These are phyloP conservation scores for Yponomeuta cagnagella DNA, from an alignment of 2,888 invertebrate genomes.

Conservation along the genomic window DNA sequence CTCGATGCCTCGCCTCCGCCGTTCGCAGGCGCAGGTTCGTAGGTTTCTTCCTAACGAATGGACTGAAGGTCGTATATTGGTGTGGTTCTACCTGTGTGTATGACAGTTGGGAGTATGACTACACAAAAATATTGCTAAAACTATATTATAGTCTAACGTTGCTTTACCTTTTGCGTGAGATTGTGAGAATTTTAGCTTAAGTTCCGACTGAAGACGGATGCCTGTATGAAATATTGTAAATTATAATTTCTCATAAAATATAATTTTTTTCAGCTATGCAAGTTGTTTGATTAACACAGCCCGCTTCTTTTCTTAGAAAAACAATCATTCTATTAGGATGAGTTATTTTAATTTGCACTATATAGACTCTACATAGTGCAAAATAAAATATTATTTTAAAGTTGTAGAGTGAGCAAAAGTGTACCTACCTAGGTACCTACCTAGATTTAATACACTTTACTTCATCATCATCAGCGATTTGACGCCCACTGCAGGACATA, in stretches of 20 bases:
- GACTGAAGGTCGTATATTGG: slow-evolving; percentile 51
- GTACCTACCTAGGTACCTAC: too few relatives aligned
- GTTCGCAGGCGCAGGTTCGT: slow-evolving; percentile 35
- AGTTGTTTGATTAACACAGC: slow-evolving; percentile 41
- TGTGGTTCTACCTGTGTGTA: slow-evolving; percentile 50
- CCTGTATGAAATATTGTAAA: slow-evolving; percentile 77
- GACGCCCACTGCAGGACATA: too few relatives aligned
- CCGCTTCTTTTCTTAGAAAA: slow-evolving; percentile 30
- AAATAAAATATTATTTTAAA: too few relatives aligned
- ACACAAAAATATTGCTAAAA: slow-evolving; percentile 70
- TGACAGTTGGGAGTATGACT: slow-evolving; percentile 63
- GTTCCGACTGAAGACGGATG: slow-evolving; percentile 77
- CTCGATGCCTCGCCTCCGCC: slow-evolving; percentile 31
- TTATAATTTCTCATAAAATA: slow-evolving; percentile 78
- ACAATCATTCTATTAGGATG: too few relatives aligned
- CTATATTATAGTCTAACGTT: slow-evolving; percentile 77
- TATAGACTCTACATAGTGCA: too few relatives aligned
- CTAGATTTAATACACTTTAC: too few relatives aligned
- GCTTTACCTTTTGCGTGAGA: slow-evolving; percentile 77
- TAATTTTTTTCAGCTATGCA: slow-evolving; percentile 75
- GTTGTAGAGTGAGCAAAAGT: too few relatives aligned
- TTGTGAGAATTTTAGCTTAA: slow-evolving; percentile 76
- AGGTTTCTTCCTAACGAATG: slow-evolving; percentile 46
- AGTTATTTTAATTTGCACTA: too few relatives aligned
- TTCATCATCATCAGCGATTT: too few relatives aligned